Base-by-base conservation (phyloP, 92 coral and sea anemone genomes). In the Hydrozoanthus gracilis region DNA sequence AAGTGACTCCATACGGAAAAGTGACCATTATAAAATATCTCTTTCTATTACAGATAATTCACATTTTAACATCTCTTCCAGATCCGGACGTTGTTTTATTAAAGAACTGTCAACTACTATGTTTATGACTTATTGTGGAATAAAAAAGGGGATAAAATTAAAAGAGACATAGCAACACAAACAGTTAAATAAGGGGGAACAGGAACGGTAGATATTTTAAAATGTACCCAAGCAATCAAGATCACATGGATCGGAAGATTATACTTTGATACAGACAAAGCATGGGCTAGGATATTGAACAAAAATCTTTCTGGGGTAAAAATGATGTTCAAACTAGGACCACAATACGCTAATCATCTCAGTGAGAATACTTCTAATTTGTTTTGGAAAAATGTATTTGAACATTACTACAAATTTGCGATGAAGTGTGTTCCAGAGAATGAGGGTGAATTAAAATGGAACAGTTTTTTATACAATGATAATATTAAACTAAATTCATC, bases 171-270 rank as follows among this genome's bases (percentile, higher is more conserved):
- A 66, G 71, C 71, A 15, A 13, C 35, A 2, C 71, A 66, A 15
- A 66, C 15, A 66, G 35, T 66, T 66, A 39, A 15, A 66, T 39
- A 66, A 4, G 35, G 71, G 35, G 71, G 71, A 66, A 66, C 18
- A 66, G 35, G 35, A 4, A 66, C 18, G 71, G 35, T 66, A 66
- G 71, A 66, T 15, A 66, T 66, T 66, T 66, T 66, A 3, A 66
- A 66, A 7, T 66, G 15, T 66, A 4, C 35, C 71, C 6, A 66
- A 66, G 71, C 71, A 66, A 66, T 66, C 35, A 66, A 66, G 35
- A 66, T 66, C 6, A 66, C 71, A 66, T 66, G 71, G 71, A 66
- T 66, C 71, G 18, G 71, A 66, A 66, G 71, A 66, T 66, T 66
- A 66, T 66, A 66, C 6, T 66, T 66, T 66, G 71, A 66, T 4